A percentile compares a stretch with the other conserved stretches of the same genome.
Conservation (phyloP, 2,113 vertebrate genomes). For the Rhineura floridana region DNA sequence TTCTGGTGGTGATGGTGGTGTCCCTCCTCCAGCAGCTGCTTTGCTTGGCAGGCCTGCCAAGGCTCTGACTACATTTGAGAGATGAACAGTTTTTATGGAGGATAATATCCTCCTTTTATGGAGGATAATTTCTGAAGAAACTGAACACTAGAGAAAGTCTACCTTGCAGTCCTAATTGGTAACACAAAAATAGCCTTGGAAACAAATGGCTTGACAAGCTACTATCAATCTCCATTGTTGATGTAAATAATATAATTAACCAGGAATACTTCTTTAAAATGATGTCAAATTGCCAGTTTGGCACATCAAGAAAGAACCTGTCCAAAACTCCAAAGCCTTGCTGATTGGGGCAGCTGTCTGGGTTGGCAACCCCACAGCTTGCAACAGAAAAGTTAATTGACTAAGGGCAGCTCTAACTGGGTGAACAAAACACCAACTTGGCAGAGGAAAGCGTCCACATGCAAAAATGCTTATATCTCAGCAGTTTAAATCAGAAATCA, state of each 20-base stretch:
- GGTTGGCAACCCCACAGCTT: neutral
- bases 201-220: neutral
- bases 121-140: accelerated
- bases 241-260: neutral
- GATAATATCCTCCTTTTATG: neutral
- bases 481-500: constrained; percentile 25
- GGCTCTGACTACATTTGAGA: neutral
- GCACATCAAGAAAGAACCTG: neutral
- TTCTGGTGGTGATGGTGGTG: neutral
- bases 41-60: constrained; percentile 29
- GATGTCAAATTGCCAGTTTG: neutral
- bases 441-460: neutral
- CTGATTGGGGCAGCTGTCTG: constrained; percentile 12
- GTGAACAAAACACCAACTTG: neutral
- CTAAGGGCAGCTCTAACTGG: neutral
- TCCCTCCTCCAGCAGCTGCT: constrained; percentile 16
- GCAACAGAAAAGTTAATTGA: neutral
- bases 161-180: constrained; percentile 4
- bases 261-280: constrained; percentile 1
- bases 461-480: neutral
- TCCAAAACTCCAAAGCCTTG: constrained; percentile 1
- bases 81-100: constrained; percentile 28
- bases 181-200: neutral
- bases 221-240: neutral
- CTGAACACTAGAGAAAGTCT: neutral